A percentile compares a stretch with the other conserved stretches of the same genome.
These are phyloP conservation scores for Climacteris rufus DNA, from an alignment of 2,113 vertebrate genomes.

Conservation along the genomic window DNA sequence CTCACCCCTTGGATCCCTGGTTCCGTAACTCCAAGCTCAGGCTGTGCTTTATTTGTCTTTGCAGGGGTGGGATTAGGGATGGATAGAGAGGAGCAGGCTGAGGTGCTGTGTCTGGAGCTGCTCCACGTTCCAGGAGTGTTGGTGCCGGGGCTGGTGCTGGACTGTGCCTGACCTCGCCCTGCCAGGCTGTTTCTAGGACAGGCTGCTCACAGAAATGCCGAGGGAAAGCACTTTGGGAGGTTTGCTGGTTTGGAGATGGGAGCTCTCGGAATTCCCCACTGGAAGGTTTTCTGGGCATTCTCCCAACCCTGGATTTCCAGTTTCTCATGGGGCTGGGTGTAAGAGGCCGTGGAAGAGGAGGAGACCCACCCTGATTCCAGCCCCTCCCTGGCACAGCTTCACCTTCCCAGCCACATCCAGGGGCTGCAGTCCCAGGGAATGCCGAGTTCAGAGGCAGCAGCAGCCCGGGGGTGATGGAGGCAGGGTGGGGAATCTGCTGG, in stretches of 20 bases:
- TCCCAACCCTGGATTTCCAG: background rate
- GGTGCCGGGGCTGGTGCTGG: background rate
- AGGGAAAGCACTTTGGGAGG: no score
- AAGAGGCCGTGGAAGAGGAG: background rate
- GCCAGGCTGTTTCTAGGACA: background rate
- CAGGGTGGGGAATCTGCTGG: background rate
- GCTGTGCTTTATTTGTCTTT: background rate
- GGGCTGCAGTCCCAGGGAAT: no score
- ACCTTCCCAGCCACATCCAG: rapidly evolving
- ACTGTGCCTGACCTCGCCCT: background rate
- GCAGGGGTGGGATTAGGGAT: background rate
- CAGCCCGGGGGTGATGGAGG: no score
- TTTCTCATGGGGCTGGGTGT: background rate
- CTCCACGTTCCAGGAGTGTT: background rate
- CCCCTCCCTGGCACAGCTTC: background rate
- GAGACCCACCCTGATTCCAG: rapidly evolving
- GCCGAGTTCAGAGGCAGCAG: background rate
- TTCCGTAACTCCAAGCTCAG: background rate
- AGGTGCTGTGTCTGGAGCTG: background rate
- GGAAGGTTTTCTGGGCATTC: background rate
- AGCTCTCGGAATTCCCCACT: background rate
- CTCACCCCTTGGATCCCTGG: background rate
- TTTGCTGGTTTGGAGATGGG: background rate
- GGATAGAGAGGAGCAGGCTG: background rate
- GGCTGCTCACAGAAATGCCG: no score